Evolutionary conservation across 2,113 vertebrate species (phyloP).

Genomic region (Campylomormyrus numenius): DNA sequence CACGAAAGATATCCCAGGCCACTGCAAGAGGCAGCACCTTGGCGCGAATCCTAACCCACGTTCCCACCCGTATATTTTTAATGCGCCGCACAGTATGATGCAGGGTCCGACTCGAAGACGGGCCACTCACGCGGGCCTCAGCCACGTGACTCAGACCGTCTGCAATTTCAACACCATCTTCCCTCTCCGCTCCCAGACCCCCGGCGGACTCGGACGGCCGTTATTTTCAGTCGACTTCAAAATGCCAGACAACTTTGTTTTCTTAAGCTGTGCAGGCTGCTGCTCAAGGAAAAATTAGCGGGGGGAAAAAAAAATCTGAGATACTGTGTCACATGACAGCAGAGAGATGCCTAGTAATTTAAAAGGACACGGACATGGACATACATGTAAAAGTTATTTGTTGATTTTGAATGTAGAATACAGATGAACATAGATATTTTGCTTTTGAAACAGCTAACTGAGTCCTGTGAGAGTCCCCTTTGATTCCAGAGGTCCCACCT

Average conservation of each 20-base stretch:
- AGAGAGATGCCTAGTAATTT: neutral
- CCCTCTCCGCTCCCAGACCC: neutral
- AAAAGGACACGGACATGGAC: neutral
- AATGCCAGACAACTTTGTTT: neutral
- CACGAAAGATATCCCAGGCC: constrained; percentile 9
- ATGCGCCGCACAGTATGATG: neutral
- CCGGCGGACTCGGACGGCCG: neutral
- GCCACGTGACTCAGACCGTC: neutral
- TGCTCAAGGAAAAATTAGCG: neutral
- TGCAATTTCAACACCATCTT: neutral
- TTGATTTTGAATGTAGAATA: neutral
- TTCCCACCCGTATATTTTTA: neutral
- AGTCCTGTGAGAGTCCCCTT: neutral
- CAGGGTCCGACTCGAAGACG: neutral
- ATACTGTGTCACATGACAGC: neutral
- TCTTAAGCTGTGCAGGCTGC: neutral
- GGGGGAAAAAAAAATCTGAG: neutral
- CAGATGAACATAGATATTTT: neutral
- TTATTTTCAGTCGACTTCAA: too few species aligned
- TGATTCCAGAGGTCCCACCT: neutral
- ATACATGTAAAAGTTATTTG: neutral
- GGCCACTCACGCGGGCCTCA: neutral
- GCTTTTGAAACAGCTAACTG: neutral
- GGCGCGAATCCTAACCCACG: neutral
- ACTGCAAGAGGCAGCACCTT: neutral